A percentile compares a stretch with the other conserved stretches of the same genome.
phyloP scores from a whole-genome alignment of 2,797 vertebrate species.

The Hoplostethus mediterraneus region DNA sequence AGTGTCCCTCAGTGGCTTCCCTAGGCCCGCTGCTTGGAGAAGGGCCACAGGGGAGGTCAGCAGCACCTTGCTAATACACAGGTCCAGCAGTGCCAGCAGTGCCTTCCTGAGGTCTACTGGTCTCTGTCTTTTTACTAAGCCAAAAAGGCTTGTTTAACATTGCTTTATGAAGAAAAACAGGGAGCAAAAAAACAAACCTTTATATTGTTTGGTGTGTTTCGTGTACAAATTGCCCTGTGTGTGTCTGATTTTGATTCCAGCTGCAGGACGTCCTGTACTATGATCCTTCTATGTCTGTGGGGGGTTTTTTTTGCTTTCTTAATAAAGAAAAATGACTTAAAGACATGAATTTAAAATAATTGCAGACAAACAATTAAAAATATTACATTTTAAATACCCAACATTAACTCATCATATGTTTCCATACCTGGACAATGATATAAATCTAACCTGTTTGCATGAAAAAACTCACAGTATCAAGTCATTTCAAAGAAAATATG shows the following conservation, averaged over 20 bases:
- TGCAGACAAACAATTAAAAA: background rate
- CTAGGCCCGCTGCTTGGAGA: slow-evolving; percentile 49
- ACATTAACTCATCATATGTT: background rate
- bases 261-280: background rate
- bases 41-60: slow-evolving; percentile 50
- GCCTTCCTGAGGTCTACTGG: slow-evolving; percentile 21
- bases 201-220: background rate
- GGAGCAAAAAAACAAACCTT: background rate
- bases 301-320: too few relatives aligned
- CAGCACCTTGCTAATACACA: slow-evolving; percentile 51
- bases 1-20: slow-evolving; percentile 31
- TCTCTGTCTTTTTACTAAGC: background rate
- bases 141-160: background rate
- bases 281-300: too few relatives aligned
- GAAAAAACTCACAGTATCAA: background rate
- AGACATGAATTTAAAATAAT: background rate
- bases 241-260: background rate
- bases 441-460: background rate
- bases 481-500: background rate
- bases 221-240: background rate
- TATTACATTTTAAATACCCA: background rate
- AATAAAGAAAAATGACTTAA: background rate
- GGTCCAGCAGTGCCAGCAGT: slow-evolving; percentile 19
- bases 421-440: slow-evolving; percentile 2
- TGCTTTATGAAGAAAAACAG: background rate